Evolutionary conservation across 2,113 vertebrate genomes (phyloP), one percentile per base, ranked within the genome.

Genomic region (Murina feae): DNA sequence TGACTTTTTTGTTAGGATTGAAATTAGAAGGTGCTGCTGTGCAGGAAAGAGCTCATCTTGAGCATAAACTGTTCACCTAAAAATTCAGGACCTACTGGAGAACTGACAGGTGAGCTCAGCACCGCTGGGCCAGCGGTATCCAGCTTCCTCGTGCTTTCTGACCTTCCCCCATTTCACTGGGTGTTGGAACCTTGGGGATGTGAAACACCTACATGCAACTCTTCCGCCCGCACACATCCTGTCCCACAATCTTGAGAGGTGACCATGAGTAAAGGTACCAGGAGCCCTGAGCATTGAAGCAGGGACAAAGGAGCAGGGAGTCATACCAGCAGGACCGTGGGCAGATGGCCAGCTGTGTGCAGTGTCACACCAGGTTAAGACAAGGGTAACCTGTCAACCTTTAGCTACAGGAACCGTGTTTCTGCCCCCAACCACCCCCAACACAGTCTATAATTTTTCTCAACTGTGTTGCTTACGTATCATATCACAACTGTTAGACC

Each of bases 71-170:
- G 0, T 53, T 66, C 28, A 4, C 44, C 58, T 53, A 8, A 74
- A 30, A 7, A 12, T 10, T 20, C 25, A n/a, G 10, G 6, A 28
- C 69, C 44, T 25, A 8, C 68, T 25, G 53, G 28, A 39, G 51
- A 20, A 3, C 18, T 8, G 35, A 20, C 55, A 5, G 23, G 8
- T 23, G 23, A 49, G 42, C 71, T n/a, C 16, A 11, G 53, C 5
- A 44, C 35, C 79, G 13, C 51, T 4, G 23, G 25, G 5, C 23
- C 17, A 2, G 49, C 16, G 11, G 30, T 28, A 66, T 35, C 16
- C 49, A 0, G 4, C 6, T 2, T 35, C 4, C 37, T 9, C 4
- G 5, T 13, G n/a, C n/a, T 39, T n/a, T 1, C 2, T 20, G 42
- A 8, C 3, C 13, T 20, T 32, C 80, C 49, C 25, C 2, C 30